These are phyloP conservation scores for Takifugu bimaculatus DNA, from an alignment of 2,113 vertebrate species.

Conservation along the genomic window DNA sequence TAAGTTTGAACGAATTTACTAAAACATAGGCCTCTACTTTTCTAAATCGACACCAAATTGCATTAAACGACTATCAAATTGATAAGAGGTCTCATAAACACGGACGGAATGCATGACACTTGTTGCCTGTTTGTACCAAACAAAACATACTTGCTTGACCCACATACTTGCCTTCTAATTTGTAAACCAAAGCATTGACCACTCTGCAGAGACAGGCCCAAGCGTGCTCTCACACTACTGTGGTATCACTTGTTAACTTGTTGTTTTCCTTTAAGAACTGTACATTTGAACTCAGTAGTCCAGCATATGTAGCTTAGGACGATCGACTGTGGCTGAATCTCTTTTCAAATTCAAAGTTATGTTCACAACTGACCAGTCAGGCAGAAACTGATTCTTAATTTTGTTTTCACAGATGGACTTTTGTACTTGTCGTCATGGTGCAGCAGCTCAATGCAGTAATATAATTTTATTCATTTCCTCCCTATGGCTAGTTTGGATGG, in stretches of 20 bases:
- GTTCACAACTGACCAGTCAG: no score
- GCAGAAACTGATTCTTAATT: background rate
- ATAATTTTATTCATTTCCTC: background rate
- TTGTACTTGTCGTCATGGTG: slow-evolving; percentile 33
- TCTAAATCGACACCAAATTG: no score
- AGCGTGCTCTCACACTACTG: background rate
- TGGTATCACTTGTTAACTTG: no score
- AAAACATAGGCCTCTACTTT: no score
- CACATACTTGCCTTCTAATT: slow-evolving; percentile 10
- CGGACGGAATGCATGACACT: background rate
- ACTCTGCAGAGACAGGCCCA: background rate
- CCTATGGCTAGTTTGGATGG: background rate
- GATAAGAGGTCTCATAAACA: background rate
- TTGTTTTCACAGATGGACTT: slow-evolving; percentile 47
- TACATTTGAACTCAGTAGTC: no score
- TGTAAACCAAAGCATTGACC: background rate
- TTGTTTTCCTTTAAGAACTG: no score
- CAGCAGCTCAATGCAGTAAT: slow-evolving; percentile 55
- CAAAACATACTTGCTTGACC: background rate
- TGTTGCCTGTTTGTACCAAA: slow-evolving; percentile 36
- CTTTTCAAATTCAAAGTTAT: no score
- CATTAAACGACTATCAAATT: no score
- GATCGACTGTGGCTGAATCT: no score
- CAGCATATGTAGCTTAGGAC: no score
- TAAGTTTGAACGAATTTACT: no score